Conservation (phyloP, 1,140 invertebrate species). For the Drosophila fuyamai region DNA sequence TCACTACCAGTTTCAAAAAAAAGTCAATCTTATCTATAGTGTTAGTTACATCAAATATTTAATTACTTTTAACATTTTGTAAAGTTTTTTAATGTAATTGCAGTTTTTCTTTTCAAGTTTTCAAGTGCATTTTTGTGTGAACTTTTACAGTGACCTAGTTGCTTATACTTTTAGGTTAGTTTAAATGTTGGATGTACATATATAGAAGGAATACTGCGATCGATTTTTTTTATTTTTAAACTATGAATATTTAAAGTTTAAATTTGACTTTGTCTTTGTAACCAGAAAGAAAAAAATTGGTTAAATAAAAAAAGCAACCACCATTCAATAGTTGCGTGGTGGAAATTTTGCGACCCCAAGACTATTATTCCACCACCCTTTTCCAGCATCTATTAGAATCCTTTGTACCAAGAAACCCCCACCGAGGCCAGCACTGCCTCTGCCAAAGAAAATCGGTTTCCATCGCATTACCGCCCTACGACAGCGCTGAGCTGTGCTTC, state of each 20-base stretch:
- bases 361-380: conserved; percentile 9
- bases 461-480: conserved; percentile 32
- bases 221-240: no score
- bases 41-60: no score
- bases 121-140: no score
- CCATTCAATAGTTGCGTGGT: conserved; percentile 29
- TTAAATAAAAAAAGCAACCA: conserved; percentile 69
- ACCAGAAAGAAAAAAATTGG: conserved; percentile 33
- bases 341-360: conserved; percentile 13
- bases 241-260: neutral
- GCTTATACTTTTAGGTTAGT: no score
- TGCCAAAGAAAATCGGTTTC: conserved; percentile 49
- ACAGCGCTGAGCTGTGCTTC: conserved; percentile 20
- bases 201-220: no score
- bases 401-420: conserved; percentile 24
- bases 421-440: conserved; percentile 4
- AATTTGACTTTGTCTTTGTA: neutral
- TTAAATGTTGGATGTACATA: no score
- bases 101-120: no score
- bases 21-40: no score
- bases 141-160: no score
- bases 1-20: no score
- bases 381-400: conserved; percentile 11
- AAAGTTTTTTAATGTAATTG: no score
- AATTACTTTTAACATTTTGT: no score